Percentiles rank a stretch among this genome's conserved stretches.
Conservation (phyloP, 2,113 vertebrate species). For the Pteruthius melanotis region DNA sequence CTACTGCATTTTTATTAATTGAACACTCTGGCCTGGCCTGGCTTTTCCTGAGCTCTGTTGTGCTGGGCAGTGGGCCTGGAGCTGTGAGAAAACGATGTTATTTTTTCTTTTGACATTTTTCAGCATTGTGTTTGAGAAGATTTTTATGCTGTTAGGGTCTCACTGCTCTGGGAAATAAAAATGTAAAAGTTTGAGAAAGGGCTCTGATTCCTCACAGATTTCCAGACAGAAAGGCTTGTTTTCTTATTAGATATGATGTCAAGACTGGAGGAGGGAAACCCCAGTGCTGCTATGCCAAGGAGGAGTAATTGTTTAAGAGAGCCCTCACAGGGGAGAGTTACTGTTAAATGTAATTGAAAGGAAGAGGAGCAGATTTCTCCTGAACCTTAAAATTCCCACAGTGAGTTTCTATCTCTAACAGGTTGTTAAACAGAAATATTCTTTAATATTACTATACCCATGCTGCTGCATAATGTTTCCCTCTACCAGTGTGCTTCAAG, state of each 20-base stretch:
- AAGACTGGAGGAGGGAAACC: neutral
- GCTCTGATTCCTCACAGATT: neutral
- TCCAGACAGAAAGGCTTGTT: neutral
- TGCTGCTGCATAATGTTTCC: neutral
- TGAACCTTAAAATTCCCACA: constrained; percentile 6
- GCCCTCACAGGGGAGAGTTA: neutral
- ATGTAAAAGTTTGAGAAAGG: neutral
- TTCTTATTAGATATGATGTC: neutral
- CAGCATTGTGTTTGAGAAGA: neutral
- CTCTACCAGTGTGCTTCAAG: neutral
- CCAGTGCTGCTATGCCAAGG: neutral
- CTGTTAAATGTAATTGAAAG: neutral
- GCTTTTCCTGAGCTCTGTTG: neutral
- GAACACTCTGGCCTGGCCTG: neutral
- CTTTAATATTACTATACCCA: neutral
- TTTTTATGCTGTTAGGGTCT: constrained; percentile 5
- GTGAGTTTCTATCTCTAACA: neutral
- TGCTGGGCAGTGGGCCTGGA: neutral
- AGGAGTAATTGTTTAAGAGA: constrained; percentile 1
- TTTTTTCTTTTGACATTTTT: constrained; percentile 22
- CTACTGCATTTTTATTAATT: neutral
- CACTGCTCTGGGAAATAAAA: constrained; percentile 3
- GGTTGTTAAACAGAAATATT: constrained; percentile 16
- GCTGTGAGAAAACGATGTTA: neutral
- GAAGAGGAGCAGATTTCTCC: neutral